phyloP scores from a whole-genome alignment of 1,140 invertebrate species.

The Calephelis virginiensis region DNA sequence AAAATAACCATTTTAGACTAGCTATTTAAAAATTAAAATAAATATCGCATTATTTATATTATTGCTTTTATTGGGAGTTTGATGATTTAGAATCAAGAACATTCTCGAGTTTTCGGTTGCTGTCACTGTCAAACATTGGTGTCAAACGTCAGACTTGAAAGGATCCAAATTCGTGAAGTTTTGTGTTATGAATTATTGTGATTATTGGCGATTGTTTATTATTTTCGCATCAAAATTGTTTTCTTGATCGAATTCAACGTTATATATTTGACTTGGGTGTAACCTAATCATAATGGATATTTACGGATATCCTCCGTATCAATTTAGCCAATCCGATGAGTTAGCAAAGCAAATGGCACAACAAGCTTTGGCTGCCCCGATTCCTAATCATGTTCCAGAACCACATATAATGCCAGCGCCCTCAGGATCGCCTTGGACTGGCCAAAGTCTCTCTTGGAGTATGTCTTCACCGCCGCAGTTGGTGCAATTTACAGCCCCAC shows the following conservation, averaged over 20 bases:
- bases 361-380: conserved; percentile 43
- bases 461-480: conserved; percentile 58
- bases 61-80: background rate
- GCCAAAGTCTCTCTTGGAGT: conserved; percentile 66
- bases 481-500: conserved; percentile 67
- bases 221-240: background rate
- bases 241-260: background rate
- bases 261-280: background rate
- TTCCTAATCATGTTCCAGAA: conserved; percentile 36
- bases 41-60: too few species aligned
- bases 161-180: background rate
- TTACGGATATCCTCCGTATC: conserved; percentile 54
- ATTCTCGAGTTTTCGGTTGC: conserved; percentile 14
- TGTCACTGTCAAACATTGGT: conserved; percentile 10
- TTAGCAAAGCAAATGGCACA: conserved; percentile 62
- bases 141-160: background rate
- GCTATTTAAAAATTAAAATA: too few species aligned
- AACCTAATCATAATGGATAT: conserved; percentile 53
- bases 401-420: conserved; percentile 66
- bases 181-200: too few species aligned
- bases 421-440: conserved; percentile 67
- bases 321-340: conserved; percentile 61
- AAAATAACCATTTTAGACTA: too few species aligned
- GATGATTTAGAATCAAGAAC: conserved; percentile 22
- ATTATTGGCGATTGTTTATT: too few species aligned